A percentile compares a stretch with the other conserved stretches of the same genome.
These are phyloP conservation scores for Trematomus loennbergii DNA, from an alignment of 2,113 vertebrate species.

Conservation along the genomic window DNA sequence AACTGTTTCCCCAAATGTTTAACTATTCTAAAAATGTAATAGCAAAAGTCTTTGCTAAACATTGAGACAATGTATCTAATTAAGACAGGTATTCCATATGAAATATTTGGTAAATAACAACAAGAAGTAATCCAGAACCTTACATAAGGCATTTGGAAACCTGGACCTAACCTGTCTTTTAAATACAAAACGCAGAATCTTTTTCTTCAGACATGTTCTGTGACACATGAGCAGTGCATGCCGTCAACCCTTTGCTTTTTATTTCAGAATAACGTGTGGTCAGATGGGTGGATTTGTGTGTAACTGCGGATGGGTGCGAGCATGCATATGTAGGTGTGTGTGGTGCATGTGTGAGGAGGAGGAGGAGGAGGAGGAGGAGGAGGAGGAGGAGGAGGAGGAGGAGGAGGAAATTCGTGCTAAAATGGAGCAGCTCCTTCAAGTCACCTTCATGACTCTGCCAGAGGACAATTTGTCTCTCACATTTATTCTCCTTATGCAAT, in stretches of 20 bases:
- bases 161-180: neutral
- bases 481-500: slow-evolving; percentile 68
- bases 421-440: slow-evolving; percentile 79
- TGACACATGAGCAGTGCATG: slow-evolving; percentile 67
- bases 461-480: slow-evolving; percentile 71
- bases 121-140: neutral
- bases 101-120: neutral
- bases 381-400: slow-evolving; percentile 17
- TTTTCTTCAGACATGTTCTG: slow-evolving; percentile 23
- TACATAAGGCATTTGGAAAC: slow-evolving; percentile 11
- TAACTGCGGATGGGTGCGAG: slow-evolving; percentile 56
- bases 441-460: slow-evolving; percentile 76
- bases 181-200: slow-evolving; percentile 1
- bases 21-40: too few species aligned
- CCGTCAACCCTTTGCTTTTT: slow-evolving; percentile 42
- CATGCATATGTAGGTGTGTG: slow-evolving; percentile 55
- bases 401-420: slow-evolving; percentile 68
- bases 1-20: too few species aligned
- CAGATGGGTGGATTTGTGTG: slow-evolving; percentile 48
- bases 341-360: slow-evolving; percentile 58
- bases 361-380: slow-evolving; percentile 27
- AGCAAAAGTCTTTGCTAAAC: too few species aligned
- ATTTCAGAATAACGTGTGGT: slow-evolving; percentile 50
- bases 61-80: neutral
- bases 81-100: neutral